A percentile compares a stretch with the other conserved stretches of the same genome.
These are phyloP conservation scores for Sciurus carolinensis DNA, from an alignment of 2,797 vertebrate genomes.

Conservation along the genomic window DNA sequence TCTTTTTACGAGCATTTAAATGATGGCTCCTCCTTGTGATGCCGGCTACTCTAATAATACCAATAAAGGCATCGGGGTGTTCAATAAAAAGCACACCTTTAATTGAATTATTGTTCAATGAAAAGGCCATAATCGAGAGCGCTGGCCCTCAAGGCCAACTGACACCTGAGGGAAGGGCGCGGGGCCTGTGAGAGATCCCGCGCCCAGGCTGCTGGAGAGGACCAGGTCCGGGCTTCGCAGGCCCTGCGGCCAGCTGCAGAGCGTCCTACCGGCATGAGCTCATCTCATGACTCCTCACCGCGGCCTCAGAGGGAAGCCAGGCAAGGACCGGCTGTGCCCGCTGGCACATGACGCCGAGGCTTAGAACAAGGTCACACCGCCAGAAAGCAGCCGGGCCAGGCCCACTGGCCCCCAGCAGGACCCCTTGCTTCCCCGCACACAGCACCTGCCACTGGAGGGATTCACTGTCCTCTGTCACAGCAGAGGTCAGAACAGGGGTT, in stretches of 20 bases:
- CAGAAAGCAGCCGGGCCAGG: background rate
- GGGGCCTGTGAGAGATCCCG: slow-evolving; percentile 65
- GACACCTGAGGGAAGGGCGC: slow-evolving; percentile 73
- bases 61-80: slow-evolving; percentile 84
- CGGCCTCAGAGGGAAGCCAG: background rate
- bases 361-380: background rate
- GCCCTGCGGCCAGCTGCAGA: background rate
- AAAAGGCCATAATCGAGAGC: slow-evolving; percentile 82
- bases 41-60: slow-evolving; percentile 83
- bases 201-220: background rate
- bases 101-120: slow-evolving; percentile 86
- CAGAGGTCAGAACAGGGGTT: background rate
- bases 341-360: fast-evolving
- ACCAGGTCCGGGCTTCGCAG: fast-evolving
- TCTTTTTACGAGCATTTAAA: slow-evolving; percentile 84
- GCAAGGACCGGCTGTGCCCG: background rate
- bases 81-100: slow-evolving; percentile 87
- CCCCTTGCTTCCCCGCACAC: background rate
- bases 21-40: slow-evolving; percentile 84
- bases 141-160: slow-evolving; percentile 73
- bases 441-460: background rate
- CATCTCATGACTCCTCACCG: fast-evolving
- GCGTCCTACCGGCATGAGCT: fast-evolving
- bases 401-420: background rate
- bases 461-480: fast-evolving